Evolutionary conservation across 2,113 vertebrate species (phyloP), one percentile per base, ranked within the genome.

Genomic region (Grammomys dolichurus): DNA sequence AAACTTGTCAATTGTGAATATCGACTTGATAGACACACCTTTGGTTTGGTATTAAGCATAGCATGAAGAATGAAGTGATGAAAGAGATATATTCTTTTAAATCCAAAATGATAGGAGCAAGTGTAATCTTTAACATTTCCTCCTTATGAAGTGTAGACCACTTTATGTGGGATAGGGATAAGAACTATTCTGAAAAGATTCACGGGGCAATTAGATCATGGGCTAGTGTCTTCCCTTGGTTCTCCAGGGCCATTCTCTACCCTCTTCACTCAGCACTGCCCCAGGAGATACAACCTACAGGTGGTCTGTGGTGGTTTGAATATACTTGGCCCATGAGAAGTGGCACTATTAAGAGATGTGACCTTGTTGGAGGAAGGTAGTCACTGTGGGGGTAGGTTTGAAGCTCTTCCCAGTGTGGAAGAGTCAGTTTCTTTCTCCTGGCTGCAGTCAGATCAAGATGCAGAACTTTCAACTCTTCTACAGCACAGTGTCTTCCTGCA

Each of bases 1-100:
- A 93, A 77, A 31, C 48, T 86, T 60, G 40, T 12, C 82, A 16
- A 91, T 43, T 26, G n/a, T 70, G 94, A 94, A 95, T 97, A 87
- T 91, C 48, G 48, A 94, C 93, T 92, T 80, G 67, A 96, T 40
- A 96, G 43, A 19, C 46, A 31, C 46, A 40, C 63, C 19, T 95
- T 91, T 90, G 56, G 20, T 24, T 87, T 51, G 10, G 3, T 67
- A 93, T 20, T 94, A 33, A 92, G 90, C 4, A 87, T 17, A 93
- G 91, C 48, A 86, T 40, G 51, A 9, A 84, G 58, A 91, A 87
- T 58, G 70, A 89, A 97, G 87, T n/a, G 82, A 72, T 36, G 56
- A 96, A 63, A 87, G 82, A 92, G 2, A 70, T 56, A 26, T 0
- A 1, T 60, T 91, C 28, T 67, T n/a, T 46, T 67, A 33, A 89